phyloP scores from a whole-genome alignment of 2,888 invertebrate species.

The Scaeva pyrastri region DNA sequence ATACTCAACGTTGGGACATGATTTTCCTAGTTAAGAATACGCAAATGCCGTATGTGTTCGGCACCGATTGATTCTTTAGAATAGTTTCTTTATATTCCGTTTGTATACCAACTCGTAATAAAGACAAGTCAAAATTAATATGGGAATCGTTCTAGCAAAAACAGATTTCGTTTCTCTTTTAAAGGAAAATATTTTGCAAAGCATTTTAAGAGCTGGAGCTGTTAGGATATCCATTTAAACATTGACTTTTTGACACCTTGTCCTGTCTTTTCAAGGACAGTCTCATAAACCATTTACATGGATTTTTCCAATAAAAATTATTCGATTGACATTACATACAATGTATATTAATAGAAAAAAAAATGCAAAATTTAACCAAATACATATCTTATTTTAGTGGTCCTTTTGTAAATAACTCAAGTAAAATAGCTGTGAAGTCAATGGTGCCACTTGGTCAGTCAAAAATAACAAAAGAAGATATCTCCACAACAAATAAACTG shows the following conservation, averaged over 20 bases:
- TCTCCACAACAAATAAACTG: constrained; percentile 53
- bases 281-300: constrained; percentile 5
- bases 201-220: no score
- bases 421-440: constrained; percentile 52
- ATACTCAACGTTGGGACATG: no score
- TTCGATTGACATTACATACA: neutral
- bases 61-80: no score
- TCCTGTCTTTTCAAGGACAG: neutral
- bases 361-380: constrained; percentile 48
- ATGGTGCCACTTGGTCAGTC: constrained; percentile 42
- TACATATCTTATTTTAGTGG: constrained; percentile 71
- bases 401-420: constrained; percentile 65
- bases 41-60: no score
- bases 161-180: no score
- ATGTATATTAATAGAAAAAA: neutral
- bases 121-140: no score
- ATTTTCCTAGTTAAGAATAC: no score
- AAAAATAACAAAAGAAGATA: constrained; percentile 41
- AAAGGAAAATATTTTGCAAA: no score
- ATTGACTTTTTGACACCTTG: neutral
- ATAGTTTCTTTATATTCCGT: no score
- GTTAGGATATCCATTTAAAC: neutral
- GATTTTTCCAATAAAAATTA: neutral
- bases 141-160: no score
- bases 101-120: no score